Evolutionary conservation across 2,888 invertebrate genomes (phyloP), one percentile per base, ranked within the genome.

Genomic region (Mesorhabditis sp.): DNA sequence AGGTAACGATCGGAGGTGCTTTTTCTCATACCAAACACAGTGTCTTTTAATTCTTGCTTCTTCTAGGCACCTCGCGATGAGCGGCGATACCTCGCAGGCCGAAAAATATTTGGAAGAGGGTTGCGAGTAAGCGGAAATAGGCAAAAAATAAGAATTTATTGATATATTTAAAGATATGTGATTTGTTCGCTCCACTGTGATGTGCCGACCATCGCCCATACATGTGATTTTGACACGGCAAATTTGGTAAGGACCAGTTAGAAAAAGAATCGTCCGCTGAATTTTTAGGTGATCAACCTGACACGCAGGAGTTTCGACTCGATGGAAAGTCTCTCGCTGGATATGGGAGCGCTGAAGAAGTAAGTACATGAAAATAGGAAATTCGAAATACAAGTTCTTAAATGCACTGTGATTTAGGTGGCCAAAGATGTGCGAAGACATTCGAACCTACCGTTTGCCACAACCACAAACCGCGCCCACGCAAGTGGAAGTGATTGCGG

Each of bases 181-280:
- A 82, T 78, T n/a, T 83, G 83, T 70, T 82, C 82, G 41, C 74
- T 83, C 4, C 83, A 83, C 70, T 83, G 83, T 68, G 82, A 82
- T 67, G 75, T 83, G 28, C 83, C 83, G 13, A 70, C 81, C 3
- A 83, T 83, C 71, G 82, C 82, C 62, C 80, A 83, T 65, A 70
- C 74, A 43, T 83, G 83, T 69, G 80, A 76, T 67, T 79, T 75
- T 63, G 79, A 79, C 15, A 83, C 83, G 3, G 83, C 83, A 4
- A 74, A 83, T 58, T 70, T 83, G 28, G 83, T 83, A 50, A n/a
- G 58, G n/a, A 50, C 7, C 7, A 10, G 58, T 50, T 50, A 13
- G n/a, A 50, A 50, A 50, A 50, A 50, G 7, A 10, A 50, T 50
- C 7, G 58, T 50, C 7, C 58, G 58, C n/a, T 0, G n/a, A 50